Evolutionary conservation across 2,113 vertebrate species (phyloP), one percentile per base, ranked within the genome.

Genomic region (Choloepus hoffmanni): DNA sequence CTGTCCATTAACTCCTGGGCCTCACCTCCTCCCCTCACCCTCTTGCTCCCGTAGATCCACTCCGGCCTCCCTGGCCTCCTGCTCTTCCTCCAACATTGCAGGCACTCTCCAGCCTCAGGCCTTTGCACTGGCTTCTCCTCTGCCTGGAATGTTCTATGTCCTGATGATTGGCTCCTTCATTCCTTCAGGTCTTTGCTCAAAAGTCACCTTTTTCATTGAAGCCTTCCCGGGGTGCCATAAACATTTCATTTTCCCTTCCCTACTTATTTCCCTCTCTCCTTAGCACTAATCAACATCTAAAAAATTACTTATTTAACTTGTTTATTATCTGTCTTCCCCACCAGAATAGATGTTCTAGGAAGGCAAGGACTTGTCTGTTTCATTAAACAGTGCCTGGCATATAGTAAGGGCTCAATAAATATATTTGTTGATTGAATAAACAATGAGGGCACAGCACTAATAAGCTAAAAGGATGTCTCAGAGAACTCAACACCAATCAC

Each of bases 291-390:
- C 16, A 26, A 45, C 73, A 48, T 43, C 45, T 30, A 76, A 21
- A 60, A 30, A 73, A 26, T 58, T 58, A 21, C 53, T 77, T 63
- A 40, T 8, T 63, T 55, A 21, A 26, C 45, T 53, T 43, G 24
- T 45, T 63, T 65, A 19, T 50, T 72, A 50, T 77, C 28, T 77
- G 53, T 72, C 79, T 55, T 78, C 14, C 33, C 50, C 11, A n/a
- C 6, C 11, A 89, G n/a, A 92, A 94, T 3, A 16, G 2, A 95
- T 50, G 26, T 76, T 82, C 74, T 50, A 94, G 81, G 77, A 68
- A 92, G 9, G 36, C 62, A 68, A 63, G 55, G 73, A 58, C 40
- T 12, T 60, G 16, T 26, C 58, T 43, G 48, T 18, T 70, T 36
- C 83, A 24, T 19, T 11, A n/a, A 65, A 63, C 55, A 70, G 62